Conservation (phyloP, 2,113 vertebrate species). For the Nicator chloris region DNA sequence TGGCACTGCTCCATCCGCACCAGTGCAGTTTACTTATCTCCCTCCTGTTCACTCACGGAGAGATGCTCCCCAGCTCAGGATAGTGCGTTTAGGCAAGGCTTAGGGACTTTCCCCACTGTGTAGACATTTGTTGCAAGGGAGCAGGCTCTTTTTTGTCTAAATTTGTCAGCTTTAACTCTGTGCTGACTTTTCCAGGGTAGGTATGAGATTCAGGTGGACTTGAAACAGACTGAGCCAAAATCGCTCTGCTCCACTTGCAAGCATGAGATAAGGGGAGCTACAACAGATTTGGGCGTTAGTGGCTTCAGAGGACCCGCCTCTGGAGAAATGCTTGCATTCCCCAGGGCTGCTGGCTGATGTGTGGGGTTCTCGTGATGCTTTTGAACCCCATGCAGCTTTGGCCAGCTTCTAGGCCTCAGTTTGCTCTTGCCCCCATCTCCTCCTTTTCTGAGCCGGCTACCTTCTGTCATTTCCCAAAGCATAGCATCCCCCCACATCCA, state of each 20-base stretch:
- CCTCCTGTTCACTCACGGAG: background rate
- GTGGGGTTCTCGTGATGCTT: background rate
- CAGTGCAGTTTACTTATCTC: background rate
- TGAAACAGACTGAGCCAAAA: background rate
- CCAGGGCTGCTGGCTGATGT: background rate
- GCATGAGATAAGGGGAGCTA: background rate
- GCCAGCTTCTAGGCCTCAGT: background rate
- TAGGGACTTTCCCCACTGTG: background rate
- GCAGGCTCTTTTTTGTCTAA: background rate
- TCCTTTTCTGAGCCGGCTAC: background rate
- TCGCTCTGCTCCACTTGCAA: background rate
- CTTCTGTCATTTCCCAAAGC: background rate
- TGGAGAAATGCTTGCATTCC: background rate
- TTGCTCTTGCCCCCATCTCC: background rate
- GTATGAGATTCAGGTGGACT: background rate
- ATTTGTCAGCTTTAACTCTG: background rate
- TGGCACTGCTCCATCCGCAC: background rate
- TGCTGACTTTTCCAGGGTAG: background rate
- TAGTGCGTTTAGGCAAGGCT: background rate
- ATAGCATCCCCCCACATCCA: background rate
- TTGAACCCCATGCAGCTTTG: fast-evolving
- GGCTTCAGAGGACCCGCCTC: background rate
- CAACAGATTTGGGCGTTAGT: background rate
- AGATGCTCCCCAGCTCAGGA: background rate
- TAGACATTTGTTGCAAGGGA: background rate